These are phyloP conservation scores for Muscicapa striata DNA, from an alignment of 2,797 vertebrate species.

Conservation along the genomic window DNA sequence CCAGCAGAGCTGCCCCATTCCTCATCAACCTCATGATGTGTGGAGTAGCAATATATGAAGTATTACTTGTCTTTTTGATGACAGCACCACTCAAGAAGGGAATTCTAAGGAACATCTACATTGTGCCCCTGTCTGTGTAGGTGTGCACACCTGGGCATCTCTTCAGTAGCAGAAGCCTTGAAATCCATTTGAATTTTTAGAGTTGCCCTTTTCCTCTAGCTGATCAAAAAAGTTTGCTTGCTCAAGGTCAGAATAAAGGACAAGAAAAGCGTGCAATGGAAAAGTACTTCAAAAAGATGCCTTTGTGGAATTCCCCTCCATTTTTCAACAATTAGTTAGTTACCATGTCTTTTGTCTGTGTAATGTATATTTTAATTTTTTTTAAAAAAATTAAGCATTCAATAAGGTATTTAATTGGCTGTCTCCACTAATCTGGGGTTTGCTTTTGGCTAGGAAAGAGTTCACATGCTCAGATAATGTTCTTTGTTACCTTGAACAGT, in stretches of 20 bases:
- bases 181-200: neutral
- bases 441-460: neutral
- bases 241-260: neutral
- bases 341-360: neutral
- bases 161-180: neutral
- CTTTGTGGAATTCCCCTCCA: neutral
- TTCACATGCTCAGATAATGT: neutral
- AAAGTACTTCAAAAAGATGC: neutral
- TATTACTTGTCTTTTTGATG: neutral
- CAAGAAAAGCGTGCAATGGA: neutral
- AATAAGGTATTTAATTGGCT: neutral
- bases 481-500: neutral
- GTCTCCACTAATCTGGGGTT: neutral
- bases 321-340: neutral
- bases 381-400: neutral
- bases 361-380: neutral
- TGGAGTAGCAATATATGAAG: neutral
- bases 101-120: neutral
- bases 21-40: too few relatives aligned
- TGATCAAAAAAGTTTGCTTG: neutral
- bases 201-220: neutral
- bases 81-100: neutral
- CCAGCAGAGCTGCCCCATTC: neutral
- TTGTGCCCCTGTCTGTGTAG: rapidly evolving
- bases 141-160: neutral